Evolutionary conservation across 2,113 vertebrate species (phyloP).

Genomic region (Geococcyx californianus): DNA sequence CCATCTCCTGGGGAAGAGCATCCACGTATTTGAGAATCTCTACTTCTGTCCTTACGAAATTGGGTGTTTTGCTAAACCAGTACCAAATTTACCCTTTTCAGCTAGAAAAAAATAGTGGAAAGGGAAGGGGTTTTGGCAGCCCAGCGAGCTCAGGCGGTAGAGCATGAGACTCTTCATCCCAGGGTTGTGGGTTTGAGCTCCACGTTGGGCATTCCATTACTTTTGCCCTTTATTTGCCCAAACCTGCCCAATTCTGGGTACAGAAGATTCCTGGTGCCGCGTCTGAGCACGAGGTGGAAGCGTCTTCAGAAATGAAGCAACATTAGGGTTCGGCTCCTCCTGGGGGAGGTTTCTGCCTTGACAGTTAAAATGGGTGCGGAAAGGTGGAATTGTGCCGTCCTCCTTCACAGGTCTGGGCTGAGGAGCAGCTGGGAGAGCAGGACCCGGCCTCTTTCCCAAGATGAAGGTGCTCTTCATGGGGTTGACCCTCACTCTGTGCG

Average conservation of each 20-base stretch:
- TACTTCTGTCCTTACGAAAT: accelerated
- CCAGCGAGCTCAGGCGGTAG: slow-evolving; percentile 94
- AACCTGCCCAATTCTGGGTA: accelerated
- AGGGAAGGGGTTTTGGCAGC: accelerated
- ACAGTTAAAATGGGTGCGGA: background rate
- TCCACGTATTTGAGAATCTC: accelerated
- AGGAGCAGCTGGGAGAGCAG: background rate
- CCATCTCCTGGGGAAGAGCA: background rate
- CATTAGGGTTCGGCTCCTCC: accelerated
- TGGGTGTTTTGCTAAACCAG: accelerated
- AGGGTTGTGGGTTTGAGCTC: slow-evolving; percentile 97
- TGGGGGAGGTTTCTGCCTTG: background rate
- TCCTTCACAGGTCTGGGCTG: background rate
- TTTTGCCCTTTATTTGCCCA: accelerated
- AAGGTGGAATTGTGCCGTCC: background rate
- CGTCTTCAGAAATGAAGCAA: accelerated
- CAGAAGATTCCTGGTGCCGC: accelerated
- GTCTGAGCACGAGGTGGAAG: background rate
- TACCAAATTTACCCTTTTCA: accelerated
- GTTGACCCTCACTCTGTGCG: background rate
- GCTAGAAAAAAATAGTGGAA: accelerated
- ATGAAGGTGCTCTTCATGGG: background rate
- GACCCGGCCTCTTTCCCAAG: background rate
- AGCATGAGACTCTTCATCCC: slow-evolving; percentile 98
- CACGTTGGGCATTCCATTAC: slow-evolving; percentile 83